Conservation (phyloP, 2,113 vertebrate genomes). For the Taxidea taxus region DNA sequence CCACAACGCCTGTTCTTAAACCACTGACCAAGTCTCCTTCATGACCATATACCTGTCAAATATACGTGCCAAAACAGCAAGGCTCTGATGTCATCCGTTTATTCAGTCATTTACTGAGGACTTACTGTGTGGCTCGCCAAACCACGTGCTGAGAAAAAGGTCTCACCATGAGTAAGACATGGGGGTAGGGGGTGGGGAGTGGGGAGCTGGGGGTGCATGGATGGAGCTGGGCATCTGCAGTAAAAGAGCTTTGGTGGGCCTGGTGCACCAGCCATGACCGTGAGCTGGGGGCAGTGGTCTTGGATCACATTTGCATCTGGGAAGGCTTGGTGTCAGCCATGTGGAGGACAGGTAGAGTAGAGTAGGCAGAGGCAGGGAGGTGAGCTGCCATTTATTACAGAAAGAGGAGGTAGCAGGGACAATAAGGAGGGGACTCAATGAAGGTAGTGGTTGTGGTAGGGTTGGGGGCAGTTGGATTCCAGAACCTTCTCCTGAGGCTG, state of each 20-base stretch:
- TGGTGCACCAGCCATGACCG: background rate
- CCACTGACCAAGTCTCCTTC: background rate
- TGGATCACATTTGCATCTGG: background rate
- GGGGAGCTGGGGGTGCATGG: background rate
- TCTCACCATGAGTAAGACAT: background rate
- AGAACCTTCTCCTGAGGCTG: background rate
- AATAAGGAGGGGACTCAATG: background rate
- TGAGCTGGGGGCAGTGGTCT: background rate
- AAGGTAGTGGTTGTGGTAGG: background rate
- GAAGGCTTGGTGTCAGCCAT: background rate
- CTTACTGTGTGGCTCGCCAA: background rate
- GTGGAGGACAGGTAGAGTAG: background rate
- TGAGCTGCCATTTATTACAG: background rate
- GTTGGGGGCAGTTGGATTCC: background rate
- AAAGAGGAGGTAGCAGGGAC: background rate
- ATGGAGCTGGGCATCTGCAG: background rate
- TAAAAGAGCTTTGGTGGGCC: background rate
- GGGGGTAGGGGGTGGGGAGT: no score
- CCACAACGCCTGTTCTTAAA: background rate
- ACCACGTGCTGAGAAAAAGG: background rate
- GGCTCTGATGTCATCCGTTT: background rate
- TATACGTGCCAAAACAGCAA: background rate
- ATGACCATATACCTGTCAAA: background rate
- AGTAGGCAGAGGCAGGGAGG: background rate
- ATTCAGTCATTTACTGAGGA: background rate